Conservation (phyloP, 2,888 invertebrate species). For the Amorpha juglandis region DNA sequence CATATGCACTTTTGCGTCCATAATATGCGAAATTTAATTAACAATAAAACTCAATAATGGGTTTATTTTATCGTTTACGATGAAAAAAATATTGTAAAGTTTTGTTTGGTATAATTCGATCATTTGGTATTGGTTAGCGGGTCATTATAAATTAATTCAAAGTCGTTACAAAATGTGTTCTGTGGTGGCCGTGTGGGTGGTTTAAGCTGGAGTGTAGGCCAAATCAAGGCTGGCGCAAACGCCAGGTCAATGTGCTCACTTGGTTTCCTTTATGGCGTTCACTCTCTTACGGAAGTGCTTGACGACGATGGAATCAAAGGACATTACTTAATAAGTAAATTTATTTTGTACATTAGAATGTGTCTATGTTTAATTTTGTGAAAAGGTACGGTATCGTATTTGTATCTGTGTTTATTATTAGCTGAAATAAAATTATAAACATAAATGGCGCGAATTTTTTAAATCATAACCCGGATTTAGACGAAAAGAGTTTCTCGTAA, state of each 20-base stretch:
- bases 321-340: slow-evolving; percentile 15
- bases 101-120: slow-evolving; percentile 40
- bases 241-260: slow-evolving; percentile 63
- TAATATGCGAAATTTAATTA: slow-evolving; percentile 65
- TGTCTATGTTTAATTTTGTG: too few species aligned
- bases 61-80: slow-evolving; percentile 44
- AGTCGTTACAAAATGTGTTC: slow-evolving; percentile 25
- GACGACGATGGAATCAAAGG: slow-evolving; percentile 43
- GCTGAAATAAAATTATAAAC: too few species aligned
- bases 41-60: slow-evolving; percentile 59
- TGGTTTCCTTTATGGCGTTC: slow-evolving; percentile 69
- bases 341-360: too few species aligned
- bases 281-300: slow-evolving; percentile 75
- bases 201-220: slow-evolving; percentile 47
- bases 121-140: slow-evolving; percentile 36
- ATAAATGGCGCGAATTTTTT: too few species aligned
- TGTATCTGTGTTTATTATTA: not conserved
- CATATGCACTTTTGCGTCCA: slow-evolving; percentile 55
- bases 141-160: slow-evolving; percentile 33
- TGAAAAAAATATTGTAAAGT: slow-evolving; percentile 40
- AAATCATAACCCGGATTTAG: too few species aligned
- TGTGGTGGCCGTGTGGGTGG: slow-evolving; percentile 19
- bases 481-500: too few species aligned
- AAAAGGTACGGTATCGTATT: too few species aligned
- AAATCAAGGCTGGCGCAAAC: slow-evolving; percentile 62